Evolutionary conservation across 1,140 invertebrate genomes (phyloP).

Genomic region (Plectus sambesii): DNA sequence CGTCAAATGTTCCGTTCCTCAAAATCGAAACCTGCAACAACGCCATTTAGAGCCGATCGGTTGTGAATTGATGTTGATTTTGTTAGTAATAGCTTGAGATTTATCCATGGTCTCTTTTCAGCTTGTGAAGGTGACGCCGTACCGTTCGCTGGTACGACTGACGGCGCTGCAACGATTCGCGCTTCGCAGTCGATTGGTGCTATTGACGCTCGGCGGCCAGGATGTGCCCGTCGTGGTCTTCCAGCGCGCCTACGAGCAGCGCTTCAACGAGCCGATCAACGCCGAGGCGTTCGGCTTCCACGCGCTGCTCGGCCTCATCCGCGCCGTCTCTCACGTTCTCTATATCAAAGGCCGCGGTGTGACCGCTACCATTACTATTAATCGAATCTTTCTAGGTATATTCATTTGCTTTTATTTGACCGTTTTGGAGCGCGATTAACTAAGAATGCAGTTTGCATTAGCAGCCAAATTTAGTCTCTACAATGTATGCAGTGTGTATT

Average conservation of each 20-base stretch:
- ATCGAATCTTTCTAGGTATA: background rate
- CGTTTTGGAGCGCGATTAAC: too few species aligned
- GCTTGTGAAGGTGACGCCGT: background rate
- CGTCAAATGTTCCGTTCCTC: too few species aligned
- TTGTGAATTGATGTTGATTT: too few species aligned
- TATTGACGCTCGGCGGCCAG: background rate
- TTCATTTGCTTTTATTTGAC: too few species aligned
- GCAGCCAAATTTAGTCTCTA: too few species aligned
- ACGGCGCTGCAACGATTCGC: background rate
- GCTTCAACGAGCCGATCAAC: background rate
- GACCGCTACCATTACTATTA: background rate
- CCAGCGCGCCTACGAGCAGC: background rate
- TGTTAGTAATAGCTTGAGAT: too few species aligned
- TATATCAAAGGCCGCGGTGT: background rate
- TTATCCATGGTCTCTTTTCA: too few species aligned
- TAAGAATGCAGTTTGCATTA: too few species aligned
- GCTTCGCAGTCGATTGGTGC: background rate
- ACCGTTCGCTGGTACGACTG: background rate
- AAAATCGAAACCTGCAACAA: too few species aligned
- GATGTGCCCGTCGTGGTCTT: background rate
- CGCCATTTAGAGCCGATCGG: too few species aligned
- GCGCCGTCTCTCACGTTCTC: background rate
- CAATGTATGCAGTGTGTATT: too few species aligned
- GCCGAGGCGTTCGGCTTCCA: background rate
- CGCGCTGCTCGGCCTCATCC: background rate